Conservation (phyloP, 2,888 invertebrate species). For the Caenorhabditis imperialis region DNA sequence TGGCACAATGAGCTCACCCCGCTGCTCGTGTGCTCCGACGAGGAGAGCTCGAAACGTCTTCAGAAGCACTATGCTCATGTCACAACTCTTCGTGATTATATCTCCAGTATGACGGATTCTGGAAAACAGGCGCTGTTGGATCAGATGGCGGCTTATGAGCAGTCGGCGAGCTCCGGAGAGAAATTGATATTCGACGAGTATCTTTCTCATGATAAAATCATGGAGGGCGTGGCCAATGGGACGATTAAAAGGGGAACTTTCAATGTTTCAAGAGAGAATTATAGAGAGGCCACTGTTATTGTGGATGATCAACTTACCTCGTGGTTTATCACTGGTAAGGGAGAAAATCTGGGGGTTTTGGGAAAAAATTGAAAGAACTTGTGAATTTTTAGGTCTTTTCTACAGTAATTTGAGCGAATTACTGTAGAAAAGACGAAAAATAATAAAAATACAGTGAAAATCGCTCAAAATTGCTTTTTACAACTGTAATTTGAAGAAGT, state of each 20-base stretch:
- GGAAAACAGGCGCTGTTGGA: conserved; percentile 87
- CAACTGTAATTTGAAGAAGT: too few relatives aligned
- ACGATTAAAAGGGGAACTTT: conserved; percentile 87
- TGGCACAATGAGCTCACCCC: conserved; percentile 63
- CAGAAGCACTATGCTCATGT: conserved; percentile 34
- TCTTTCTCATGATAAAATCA: conserved; percentile 85
- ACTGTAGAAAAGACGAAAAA: not conserved
- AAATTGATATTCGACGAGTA: conserved; percentile 82
- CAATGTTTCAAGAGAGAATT: conserved; percentile 91
- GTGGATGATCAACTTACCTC: conserved; percentile 83
- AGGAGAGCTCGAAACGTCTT: conserved; percentile 45
- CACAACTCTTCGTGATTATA: conserved; percentile 64
- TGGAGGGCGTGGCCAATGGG: conserved; percentile 87
- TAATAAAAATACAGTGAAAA: not conserved
- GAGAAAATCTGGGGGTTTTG: not conserved
- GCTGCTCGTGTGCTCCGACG: conserved; percentile 62
- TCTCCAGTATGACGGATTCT: conserved; percentile 56
- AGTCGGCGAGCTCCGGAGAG: conserved; percentile 19
- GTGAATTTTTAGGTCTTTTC: too few relatives aligned
- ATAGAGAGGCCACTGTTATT: conserved; percentile 89
- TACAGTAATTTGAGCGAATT: too few relatives aligned
- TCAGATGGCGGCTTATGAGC: conserved; percentile 82
- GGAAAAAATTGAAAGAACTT: too few relatives aligned
- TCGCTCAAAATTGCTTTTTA: conserved; percentile 80
- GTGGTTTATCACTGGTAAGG: conserved; percentile 81